Conservation (phyloP, 1,140 invertebrate species). For the Helicoverpa zea region DNA sequence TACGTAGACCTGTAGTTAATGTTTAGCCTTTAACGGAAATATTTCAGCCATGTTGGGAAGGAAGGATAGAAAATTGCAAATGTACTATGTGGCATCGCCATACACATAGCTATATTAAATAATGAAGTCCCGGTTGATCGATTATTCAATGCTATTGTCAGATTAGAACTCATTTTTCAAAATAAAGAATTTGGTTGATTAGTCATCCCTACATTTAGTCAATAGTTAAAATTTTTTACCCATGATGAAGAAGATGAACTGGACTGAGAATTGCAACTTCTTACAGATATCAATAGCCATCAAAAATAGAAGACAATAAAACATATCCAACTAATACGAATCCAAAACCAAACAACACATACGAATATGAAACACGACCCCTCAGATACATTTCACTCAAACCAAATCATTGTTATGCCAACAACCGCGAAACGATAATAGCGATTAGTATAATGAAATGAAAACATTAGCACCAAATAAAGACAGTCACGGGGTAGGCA, state of each 20-base stretch:
- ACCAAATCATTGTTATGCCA: conserved; percentile 35
- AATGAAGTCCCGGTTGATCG: no score
- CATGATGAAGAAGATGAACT: no score
- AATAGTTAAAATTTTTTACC: no score
- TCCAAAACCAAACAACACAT: no score
- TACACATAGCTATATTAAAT: no score
- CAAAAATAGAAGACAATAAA: background rate
- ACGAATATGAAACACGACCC: background rate
- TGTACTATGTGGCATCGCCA: no score
- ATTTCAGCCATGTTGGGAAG: background rate
- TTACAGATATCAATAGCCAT: background rate
- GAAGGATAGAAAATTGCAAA: background rate
- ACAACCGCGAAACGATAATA: conserved; percentile 35
- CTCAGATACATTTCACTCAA: conserved; percentile 19
- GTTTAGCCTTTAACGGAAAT: conserved; percentile 17
- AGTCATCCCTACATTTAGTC: no score
- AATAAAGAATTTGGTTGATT: no score
- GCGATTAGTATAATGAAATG: conserved; percentile 50
- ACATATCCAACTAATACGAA: background rate
- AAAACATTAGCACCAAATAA: conserved; percentile 57
- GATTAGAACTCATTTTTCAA: no score
- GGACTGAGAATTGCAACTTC: no score
- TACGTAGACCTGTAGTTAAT: conserved; percentile 25
- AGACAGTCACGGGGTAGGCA: conserved; percentile 51
- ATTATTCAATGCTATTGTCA: no score